Evolutionary conservation across 2,797 vertebrate species (phyloP), one percentile per base, ranked within the genome.

Genomic region (Alexandromys oeconomus): DNA sequence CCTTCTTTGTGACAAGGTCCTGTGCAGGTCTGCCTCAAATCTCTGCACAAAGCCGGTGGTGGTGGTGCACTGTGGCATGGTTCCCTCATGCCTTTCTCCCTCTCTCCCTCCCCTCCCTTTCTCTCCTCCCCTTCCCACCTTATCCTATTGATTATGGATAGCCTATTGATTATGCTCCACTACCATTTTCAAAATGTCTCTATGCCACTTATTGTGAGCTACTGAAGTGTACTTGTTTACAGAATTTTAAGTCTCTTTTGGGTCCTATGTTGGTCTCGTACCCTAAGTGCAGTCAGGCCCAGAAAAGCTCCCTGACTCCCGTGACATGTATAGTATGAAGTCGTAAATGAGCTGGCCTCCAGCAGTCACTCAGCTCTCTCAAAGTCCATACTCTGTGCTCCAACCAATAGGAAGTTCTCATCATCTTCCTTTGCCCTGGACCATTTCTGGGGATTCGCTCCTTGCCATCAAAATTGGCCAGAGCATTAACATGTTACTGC

Each of bases 221-320:
- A 59, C 74, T 87, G 81, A 79, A 95, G 34, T 54, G 51, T 5
- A 8, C 25, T 80, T 84, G 27, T 61, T 95, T 93, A 69, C 88
- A 91, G 57, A 57, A 25, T 54, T 79, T 91, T 90, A 88, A 74
- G 54, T 6, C 46, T 43, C 69, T 40, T 86, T 91, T 96, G 25
- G 77, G 40, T 73, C 88, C 91, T 90, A 2, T 92, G 12, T 46
- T 69, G 74, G n/a, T 19, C 51, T 46, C 34, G 21, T 27, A 79
- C 19, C 61, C 43, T 92, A 88, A 93, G 91, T 71, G 90, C 67
- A 97, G 59, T 48, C 91, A 61, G 51, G 69, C 48, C 61, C 31
- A 51, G 43, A 87, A 10, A 89, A 19, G 40, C 61, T 57, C 34
- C 92, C 29, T 79, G 78, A 92, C n/a, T 86, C 67, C 43, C 78